Base-by-base conservation (phyloP, 1,140 invertebrate species). In the Chymomyza costata region DNA sequence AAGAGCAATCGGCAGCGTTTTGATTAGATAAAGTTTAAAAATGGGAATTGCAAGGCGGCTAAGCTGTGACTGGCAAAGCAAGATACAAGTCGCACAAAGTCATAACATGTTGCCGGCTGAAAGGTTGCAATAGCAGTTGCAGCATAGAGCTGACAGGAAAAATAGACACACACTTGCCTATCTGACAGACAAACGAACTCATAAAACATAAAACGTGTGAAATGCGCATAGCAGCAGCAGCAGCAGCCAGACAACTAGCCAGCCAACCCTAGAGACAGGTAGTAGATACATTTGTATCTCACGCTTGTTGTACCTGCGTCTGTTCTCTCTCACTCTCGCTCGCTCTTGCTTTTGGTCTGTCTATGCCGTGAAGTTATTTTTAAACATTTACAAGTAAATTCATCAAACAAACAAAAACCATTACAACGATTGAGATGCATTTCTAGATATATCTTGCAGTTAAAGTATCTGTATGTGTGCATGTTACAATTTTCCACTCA, bases 261-360 rank as follows among this genome's bases (percentile, higher is more conserved):
- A n/a, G n/a, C n/a, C n/a, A n/a, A n/a, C n/a, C n/a, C n/a, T n/a
- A n/a, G 19, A 16, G 53, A 47, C 73, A 78, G 71, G 66, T 71
- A 66, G 62, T 56, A 76, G 66, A 66, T 78, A 66, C 61, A 63
- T 66, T 78, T 78, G 62, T 76, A 78, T 65, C 71, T 74, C 65
- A 69, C 51, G 55, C 60, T 65, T n/a, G n/a, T 25, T 54, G 65
- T 74, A 78, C 71, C 70, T 76, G 71, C 28, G 50, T 35, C 28
- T 15, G 28, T 28, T 21, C 17, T 19, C 34, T 6, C 11, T 14
- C 17, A 31, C 28, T 32, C 2, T 14, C 15, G n/a, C n/a, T 18
- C 21, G 21, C 21, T 25, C 8, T 8, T 25, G 3, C 21, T 25
- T 25, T 8, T 25, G 21, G 19, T 43, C 16, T 31, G 35, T 35